Conservation (phyloP, 1,140 invertebrate genomes). For the Danaus melanippus region DNA sequence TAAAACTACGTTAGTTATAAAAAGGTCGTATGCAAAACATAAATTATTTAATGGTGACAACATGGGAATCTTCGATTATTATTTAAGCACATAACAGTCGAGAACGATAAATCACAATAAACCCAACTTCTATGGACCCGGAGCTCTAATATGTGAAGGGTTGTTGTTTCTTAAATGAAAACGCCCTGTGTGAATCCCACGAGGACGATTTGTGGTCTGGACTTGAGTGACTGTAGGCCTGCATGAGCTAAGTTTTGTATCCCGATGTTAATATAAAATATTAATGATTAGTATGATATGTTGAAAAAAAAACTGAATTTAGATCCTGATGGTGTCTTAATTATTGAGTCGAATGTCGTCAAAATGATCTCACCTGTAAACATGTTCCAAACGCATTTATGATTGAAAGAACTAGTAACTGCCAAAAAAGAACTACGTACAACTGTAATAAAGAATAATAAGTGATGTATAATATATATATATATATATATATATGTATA, state of each 20-base stretch:
- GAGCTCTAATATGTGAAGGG: slow-evolving; percentile 19
- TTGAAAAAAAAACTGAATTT: neutral
- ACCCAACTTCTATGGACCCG: neutral
- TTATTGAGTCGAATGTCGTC: slow-evolving; percentile 15
- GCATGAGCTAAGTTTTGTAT: slow-evolving; percentile 23
- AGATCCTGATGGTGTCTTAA: slow-evolving; percentile 47
- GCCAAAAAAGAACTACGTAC: no score
- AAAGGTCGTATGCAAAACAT: no score
- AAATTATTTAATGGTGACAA: no score
- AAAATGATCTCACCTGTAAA: neutral
- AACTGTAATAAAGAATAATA: no score
- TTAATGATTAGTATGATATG: slow-evolving; percentile 1
- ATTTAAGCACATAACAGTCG: no score
- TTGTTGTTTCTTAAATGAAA: slow-evolving; percentile 20
- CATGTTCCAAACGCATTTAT: neutral
- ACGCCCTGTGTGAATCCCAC: slow-evolving; percentile 20
- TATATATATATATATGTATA: no score
- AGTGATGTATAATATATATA: no score
- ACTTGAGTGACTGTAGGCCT: slow-evolving; percentile 34
- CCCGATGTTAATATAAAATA: slow-evolving; percentile 25
- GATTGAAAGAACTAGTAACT: no score
- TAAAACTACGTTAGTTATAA: no score
- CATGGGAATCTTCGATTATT: no score
- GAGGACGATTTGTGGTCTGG: slow-evolving; percentile 42
- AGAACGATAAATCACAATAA: no score